phyloP scores from a whole-genome alignment of 2,888 invertebrate genomes.

The Zaprionus lineosus region DNA sequence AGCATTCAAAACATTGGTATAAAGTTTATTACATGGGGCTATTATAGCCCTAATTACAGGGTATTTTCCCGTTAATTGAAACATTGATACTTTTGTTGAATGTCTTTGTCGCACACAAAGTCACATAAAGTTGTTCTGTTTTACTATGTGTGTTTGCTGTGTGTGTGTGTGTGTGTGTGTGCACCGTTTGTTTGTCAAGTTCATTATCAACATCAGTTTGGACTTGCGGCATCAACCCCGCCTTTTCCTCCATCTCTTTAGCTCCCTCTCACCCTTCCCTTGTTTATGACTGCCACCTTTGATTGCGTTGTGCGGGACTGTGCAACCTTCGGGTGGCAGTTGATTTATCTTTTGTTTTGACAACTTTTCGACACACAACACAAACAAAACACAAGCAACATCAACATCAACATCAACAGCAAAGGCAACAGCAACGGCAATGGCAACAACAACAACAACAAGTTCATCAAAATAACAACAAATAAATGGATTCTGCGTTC shows the following conservation, averaged over 20 bases:
- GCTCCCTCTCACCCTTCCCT: no score
- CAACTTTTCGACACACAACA: constrained; percentile 59
- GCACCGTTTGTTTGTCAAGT: constrained; percentile 45
- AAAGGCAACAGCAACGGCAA: constrained; percentile 35
- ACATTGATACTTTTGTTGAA: no score
- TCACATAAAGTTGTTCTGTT: no score
- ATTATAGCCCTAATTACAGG: no score
- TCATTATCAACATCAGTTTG: constrained; percentile 50
- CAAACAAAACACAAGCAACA: constrained; percentile 34
- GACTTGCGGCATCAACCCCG: constrained; percentile 13
- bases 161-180: no score
- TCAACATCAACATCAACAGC: constrained; percentile 28
- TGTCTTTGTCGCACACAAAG: no score
- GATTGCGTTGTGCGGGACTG: constrained; percentile 5
- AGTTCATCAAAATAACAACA: constrained; percentile 33
- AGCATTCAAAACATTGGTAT: no score
- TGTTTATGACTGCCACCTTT: no score
- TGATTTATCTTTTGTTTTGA: constrained; percentile 76
- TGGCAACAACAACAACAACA: constrained; percentile 32
- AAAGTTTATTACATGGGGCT: no score
- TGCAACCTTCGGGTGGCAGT: constrained; percentile 41
- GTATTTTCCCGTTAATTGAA: no score
- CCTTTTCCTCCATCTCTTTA: not conserved
- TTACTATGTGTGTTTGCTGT: no score
- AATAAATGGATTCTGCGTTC: constrained; percentile 58